Percentiles rank a stretch among this genome's conserved stretches.
phyloP scores from a whole-genome alignment of 2,797 vertebrate species.

The Halcyon leucocephala region DNA sequence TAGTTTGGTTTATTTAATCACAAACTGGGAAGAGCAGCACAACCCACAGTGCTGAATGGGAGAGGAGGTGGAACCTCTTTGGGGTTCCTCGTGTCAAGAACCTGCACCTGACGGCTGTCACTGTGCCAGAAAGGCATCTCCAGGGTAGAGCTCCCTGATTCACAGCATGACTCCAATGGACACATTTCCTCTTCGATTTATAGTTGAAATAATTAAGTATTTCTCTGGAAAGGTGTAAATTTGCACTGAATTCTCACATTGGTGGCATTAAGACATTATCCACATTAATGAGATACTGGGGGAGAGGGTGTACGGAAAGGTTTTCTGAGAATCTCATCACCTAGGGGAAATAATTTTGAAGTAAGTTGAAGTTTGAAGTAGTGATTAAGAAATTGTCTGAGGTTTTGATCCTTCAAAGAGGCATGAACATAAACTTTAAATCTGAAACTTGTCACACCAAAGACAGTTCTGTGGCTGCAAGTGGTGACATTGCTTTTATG shows the following conservation, averaged over 20 bases:
- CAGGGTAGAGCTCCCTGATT: not conserved
- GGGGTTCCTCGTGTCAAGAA: not conserved
- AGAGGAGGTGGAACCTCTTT: not conserved
- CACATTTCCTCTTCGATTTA: not conserved
- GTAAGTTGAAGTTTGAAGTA: constrained; percentile 1
- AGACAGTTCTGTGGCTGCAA: constrained; percentile 20
- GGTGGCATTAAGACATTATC: not conserved
- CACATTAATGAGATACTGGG: not conserved
- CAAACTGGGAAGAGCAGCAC: not conserved
- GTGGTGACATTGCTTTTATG: constrained; percentile 40
- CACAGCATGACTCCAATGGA: not conserved
- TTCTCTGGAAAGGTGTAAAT: not conserved
- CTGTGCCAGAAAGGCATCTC: not conserved
- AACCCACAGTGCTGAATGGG: not conserved
- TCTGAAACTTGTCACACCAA: not conserved
- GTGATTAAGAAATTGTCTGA: constrained; percentile 38
- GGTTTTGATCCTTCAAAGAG: constrained; percentile 35
- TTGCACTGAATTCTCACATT: not conserved
- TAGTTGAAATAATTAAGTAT: not conserved
- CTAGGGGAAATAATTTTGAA: constrained; percentile 33
- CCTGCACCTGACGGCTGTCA: not conserved
- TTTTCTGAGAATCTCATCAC: not conserved
- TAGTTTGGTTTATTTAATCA: not conserved
- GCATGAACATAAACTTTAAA: constrained; percentile 11
- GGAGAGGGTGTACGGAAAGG: not conserved